Conservation (phyloP, 2,888 invertebrate species). For the Epirrhoe tristata region DNA sequence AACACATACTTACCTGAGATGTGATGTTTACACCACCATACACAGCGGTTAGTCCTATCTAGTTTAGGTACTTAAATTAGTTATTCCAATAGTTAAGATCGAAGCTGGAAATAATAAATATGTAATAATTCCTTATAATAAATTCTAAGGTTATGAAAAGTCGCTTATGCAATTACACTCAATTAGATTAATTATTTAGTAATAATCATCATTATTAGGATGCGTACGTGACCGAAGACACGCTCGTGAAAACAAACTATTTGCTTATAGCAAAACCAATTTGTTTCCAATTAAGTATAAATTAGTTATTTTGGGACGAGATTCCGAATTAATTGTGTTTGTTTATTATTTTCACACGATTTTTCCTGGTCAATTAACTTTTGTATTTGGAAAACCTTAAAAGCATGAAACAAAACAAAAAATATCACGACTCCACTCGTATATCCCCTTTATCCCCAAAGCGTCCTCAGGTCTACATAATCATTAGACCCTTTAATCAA, state of each 20-base stretch:
- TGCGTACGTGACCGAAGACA: constrained; percentile 64
- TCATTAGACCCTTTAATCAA: too few relatives aligned
- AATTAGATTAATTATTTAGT: constrained; percentile 9
- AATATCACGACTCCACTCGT: too few relatives aligned
- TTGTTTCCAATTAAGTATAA: constrained; percentile 59
- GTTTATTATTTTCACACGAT: constrained; percentile 25
- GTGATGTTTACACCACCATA: too few relatives aligned
- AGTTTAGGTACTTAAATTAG: too few relatives aligned
- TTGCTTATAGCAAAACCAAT: constrained; percentile 57
- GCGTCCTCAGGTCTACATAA: too few relatives aligned
- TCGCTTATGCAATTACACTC: constrained; percentile 19
- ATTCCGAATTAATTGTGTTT: constrained; percentile 44
- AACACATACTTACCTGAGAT: too few relatives aligned
- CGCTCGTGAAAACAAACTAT: constrained; percentile 65
- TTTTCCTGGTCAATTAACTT: constrained; percentile 2
- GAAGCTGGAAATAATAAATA: too few relatives aligned
- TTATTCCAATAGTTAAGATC: too few relatives aligned
- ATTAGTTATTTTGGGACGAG: constrained; percentile 47
- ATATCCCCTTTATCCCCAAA: too few relatives aligned
- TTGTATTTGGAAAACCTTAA: not conserved
- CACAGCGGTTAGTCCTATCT: too few relatives aligned
- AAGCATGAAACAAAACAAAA: too few relatives aligned
- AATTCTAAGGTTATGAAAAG: not conserved
- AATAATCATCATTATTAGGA: constrained; percentile 15
- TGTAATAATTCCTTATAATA: too few relatives aligned